phyloP scores from a whole-genome alignment of 1,140 invertebrate species.

The Ruditapes philippinarum region DNA sequence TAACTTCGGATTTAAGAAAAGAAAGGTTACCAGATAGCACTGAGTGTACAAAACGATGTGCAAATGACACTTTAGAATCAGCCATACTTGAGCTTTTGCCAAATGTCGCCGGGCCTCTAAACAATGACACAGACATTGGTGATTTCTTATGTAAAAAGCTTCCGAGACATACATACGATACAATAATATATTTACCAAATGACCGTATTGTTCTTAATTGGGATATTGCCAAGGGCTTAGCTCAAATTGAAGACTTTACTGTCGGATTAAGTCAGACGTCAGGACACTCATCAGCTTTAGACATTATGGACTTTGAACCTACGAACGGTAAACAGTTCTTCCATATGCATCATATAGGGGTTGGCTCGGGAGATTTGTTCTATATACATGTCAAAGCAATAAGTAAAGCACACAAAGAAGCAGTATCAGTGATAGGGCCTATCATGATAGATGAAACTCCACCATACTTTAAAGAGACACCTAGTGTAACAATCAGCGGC shows the following conservation, averaged over 20 bases:
- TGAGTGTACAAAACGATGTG: background rate
- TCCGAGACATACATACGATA: background rate
- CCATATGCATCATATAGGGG: conserved; percentile 56
- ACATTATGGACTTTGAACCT: conserved; percentile 49
- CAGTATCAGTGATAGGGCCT: conserved; percentile 63
- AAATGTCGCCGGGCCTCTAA: background rate
- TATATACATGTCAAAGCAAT: conserved; percentile 66
- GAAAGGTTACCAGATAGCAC: background rate
- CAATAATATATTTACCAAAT: conserved; percentile 65
- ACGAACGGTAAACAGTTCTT: conserved; percentile 48
- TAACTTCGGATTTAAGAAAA: background rate
- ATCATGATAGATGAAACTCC: conserved; percentile 75
- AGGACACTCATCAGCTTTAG: background rate
- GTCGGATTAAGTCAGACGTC: conserved; percentile 56
- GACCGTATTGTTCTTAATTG: conserved; percentile 58
- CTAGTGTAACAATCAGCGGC: conserved; percentile 17
- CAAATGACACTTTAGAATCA: background rate
- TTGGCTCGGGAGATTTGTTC: conserved; percentile 63
- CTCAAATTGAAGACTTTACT: conserved; percentile 63
- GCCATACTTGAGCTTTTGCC: conserved; percentile 4
- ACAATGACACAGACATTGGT: conserved; percentile 41
- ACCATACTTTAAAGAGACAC: conserved; percentile 37
- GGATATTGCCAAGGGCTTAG: conserved; percentile 46
- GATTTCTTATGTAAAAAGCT: conserved; percentile 30
- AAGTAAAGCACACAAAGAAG: conserved; percentile 71